Percentiles rank a stretch among this genome's conserved stretches.
These are phyloP conservation scores for Micrasema longulum DNA, from an alignment of 1,140 invertebrate genomes.

Conservation along the genomic window DNA sequence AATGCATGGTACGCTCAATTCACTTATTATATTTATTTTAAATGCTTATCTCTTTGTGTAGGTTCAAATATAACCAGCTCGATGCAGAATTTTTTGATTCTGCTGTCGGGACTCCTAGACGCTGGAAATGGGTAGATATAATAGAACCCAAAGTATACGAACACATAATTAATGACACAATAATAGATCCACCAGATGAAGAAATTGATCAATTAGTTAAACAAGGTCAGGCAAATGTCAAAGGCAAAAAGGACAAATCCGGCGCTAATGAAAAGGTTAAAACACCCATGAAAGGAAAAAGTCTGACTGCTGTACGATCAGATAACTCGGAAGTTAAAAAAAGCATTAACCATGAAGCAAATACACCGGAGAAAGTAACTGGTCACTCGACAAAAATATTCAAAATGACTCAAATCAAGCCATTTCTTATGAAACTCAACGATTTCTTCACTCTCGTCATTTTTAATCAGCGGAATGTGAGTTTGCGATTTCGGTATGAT, in stretches of 20 bases:
- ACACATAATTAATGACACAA: conserved; percentile 27
- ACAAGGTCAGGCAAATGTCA: not conserved
- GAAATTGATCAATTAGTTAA: conserved; percentile 21
- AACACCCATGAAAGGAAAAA: conserved; percentile 5
- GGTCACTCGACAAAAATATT: conserved; percentile 15
- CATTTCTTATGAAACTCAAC: conserved; percentile 32
- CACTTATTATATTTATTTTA: no score
- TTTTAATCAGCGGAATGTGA: conserved; percentile 17
- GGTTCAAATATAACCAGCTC: conserved; percentile 39
- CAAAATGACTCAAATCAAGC: conserved; percentile 17
- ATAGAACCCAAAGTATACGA: conserved; percentile 9
- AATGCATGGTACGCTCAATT: no score
- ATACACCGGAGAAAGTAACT: conserved; percentile 14
- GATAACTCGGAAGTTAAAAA: conserved; percentile 1
- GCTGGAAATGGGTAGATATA: conserved; percentile 24
- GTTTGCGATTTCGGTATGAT: conserved; percentile 32
- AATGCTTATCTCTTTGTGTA: conserved; percentile 7
- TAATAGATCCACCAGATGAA: conserved; percentile 33
- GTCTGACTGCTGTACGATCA: not conserved
- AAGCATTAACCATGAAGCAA: not conserved
- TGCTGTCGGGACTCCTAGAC: conserved; percentile 9
- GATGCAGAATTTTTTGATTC: conserved; percentile 27
- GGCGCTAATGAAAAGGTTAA: conserved; percentile 1
- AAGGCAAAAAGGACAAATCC: conserved; percentile 3
- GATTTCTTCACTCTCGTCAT: conserved; percentile 23